Evolutionary conservation across 2,888 invertebrate species (phyloP), one percentile per base, ranked within the genome.

Genomic region (Ceraclea dissimilis): DNA sequence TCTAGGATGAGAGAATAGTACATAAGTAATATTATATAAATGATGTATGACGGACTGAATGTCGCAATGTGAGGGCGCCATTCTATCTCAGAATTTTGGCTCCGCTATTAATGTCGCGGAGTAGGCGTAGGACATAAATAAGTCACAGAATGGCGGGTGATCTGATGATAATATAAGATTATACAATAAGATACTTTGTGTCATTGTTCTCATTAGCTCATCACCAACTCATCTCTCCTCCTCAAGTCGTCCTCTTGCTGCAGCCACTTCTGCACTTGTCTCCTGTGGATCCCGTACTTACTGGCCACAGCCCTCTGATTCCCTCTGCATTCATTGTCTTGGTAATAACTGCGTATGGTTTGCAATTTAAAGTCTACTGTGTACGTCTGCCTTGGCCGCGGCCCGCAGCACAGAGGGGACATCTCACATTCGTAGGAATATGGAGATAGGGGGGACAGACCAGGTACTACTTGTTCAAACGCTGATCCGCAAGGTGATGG

Each of bases 211-310:
- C 26, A 26, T 46, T 46, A 46, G 6, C 11, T 19, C 19, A 20
- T 10, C 19, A 46, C 18, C 2, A 5, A 2, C 2, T 49, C 56
- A 13, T 51, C 26, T 17, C 51, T 43, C 33, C 33, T 19, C 39
- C 34, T 19, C 47, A 52, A 33, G 13, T 44, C 39, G 47, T 56
- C 57, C 50, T 51, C 79, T 64, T 77, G 78, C 63, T 79, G 78
- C 56, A 80, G 66, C 81, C 81, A 81, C 63, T 79, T 78, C 62
- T 80, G 78, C 53, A 80, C 71, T 63, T 79, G 77, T 49, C 74
- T 68, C 49, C 74, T 66, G 65, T 74, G 73, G 52, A 76, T 72
- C 60, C 73, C 71, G 65, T 73, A 75, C 63, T 76, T 76, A 52
- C 67, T 69, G 11, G 75, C 74, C 2, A 74, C 75, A 10, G 75